Evolutionary conservation across 1,140 invertebrate genomes (phyloP).

Genomic region (Nomia melanderi): DNA sequence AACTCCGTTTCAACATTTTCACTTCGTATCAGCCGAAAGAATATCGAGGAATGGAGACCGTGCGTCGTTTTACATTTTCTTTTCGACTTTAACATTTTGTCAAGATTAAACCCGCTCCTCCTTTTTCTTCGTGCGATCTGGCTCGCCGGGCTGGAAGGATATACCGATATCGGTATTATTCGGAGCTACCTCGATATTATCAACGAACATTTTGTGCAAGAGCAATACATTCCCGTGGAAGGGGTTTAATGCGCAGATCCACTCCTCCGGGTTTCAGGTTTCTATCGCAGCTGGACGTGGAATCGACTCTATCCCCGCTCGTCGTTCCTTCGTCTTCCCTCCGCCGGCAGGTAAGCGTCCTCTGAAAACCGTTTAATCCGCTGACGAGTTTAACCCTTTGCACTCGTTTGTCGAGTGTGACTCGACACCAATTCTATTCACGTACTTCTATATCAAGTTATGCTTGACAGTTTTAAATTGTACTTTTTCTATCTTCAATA

Average conservation of each 20-base stretch:
- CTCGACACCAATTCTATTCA: no score
- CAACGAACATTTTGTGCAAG: slow-evolving; percentile 46
- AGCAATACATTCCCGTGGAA: slow-evolving; percentile 36
- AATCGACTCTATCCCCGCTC: slow-evolving; percentile 1
- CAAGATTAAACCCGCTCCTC: neutral
- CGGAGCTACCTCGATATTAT: slow-evolving; percentile 40
- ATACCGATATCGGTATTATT: slow-evolving; percentile 49
- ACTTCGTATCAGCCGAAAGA: neutral
- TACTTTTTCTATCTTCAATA: no score
- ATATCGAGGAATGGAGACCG: neutral
- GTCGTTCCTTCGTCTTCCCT: slow-evolving; percentile 46
- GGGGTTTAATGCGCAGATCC: slow-evolving; percentile 56
- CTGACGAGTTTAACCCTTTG: neutral
- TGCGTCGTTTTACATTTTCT: neutral
- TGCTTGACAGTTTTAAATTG: no score
- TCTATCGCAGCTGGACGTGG: slow-evolving; percentile 48
- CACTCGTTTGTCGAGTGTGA: no score
- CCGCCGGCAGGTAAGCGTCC: slow-evolving; percentile 48
- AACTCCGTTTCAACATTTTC: neutral
- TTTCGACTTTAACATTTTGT: neutral
- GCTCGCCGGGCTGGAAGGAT: neutral
- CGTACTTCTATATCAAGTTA: no score
- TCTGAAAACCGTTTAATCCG: slow-evolving; percentile 68
- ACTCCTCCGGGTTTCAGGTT: slow-evolving; percentile 54
- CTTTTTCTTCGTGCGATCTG: neutral